Conservation (phyloP, 2,888 invertebrate species). For the Drepana falcataria region DNA sequence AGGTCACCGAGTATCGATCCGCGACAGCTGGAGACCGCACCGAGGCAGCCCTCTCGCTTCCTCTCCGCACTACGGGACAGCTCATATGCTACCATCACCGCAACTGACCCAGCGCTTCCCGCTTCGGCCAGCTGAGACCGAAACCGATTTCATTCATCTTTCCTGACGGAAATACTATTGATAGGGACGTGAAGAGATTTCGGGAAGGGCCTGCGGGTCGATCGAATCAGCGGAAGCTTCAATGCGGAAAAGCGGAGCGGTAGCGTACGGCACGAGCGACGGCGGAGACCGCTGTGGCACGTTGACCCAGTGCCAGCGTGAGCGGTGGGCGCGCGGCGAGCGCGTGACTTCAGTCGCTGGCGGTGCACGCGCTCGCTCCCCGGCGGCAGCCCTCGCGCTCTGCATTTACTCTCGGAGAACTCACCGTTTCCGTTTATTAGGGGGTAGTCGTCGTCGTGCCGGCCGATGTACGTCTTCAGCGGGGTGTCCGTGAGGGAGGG, state of each 20-base stretch:
- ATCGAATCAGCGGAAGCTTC: conserved; percentile 57
- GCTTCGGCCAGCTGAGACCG: conserved; percentile 12
- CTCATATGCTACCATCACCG: conserved; percentile 14
- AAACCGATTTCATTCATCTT: conserved; percentile 7
- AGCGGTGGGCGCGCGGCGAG: conserved; percentile 25
- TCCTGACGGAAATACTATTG: conserved; percentile 7
- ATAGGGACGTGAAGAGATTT: conserved; percentile 32
- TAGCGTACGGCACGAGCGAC: conserved; percentile 20
- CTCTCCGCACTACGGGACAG: conserved; percentile 22
- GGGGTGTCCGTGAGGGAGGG: conserved; percentile 93
- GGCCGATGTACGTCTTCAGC: conserved; percentile 90
- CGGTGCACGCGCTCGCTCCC: conserved; percentile 14
- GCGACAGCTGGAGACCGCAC: conserved; percentile 57
- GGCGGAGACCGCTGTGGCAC: conserved; percentile 10
- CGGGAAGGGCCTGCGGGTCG: conserved; percentile 54
- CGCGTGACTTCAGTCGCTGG: conserved; percentile 28
- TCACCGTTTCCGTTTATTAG: conserved; percentile 87
- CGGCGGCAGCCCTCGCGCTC: conserved; percentile 18
- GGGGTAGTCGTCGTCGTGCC: conserved; percentile 89
- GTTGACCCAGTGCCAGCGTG: conserved; percentile 26
- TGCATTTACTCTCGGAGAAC: conserved; percentile 31
- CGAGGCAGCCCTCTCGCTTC: conserved; percentile 34
- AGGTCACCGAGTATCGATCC: conserved; percentile 68
- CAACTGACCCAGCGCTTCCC: conserved; percentile 5
- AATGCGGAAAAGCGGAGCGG: conserved; percentile 61